Evolutionary conservation across 2,113 vertebrate genomes (phyloP).

Genomic region (Pitta sordida): DNA sequence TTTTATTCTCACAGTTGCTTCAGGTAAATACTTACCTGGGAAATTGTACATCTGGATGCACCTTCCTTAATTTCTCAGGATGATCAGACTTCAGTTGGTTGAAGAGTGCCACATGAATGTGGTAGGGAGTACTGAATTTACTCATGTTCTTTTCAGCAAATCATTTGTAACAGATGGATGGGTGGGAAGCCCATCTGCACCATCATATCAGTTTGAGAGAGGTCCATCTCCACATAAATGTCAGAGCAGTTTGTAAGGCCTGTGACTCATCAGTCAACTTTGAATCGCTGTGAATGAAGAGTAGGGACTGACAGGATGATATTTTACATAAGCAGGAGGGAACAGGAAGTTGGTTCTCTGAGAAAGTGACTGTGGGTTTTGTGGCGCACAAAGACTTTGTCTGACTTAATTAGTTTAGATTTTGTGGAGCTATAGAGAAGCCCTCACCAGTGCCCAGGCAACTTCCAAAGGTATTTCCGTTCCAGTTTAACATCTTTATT

Average conservation of each 20-base stretch:
- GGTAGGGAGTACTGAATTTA: conserved; percentile 12
- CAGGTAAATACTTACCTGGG: background rate
- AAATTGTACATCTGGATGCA: background rate
- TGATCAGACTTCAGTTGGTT: background rate
- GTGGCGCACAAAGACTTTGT: background rate
- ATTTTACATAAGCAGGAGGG: conserved; percentile 15
- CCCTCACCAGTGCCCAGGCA: background rate
- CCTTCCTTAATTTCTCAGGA: background rate
- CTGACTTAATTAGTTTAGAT: background rate
- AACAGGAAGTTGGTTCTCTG: conserved; percentile 11
- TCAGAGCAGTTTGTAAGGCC: conserved; percentile 45
- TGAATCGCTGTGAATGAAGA: conserved; percentile 46
- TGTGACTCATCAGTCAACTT: conserved; percentile 53
- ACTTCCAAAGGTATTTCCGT: background rate
- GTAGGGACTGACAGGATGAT: background rate
- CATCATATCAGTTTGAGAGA: conserved; percentile 11
- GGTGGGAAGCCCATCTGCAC: conserved; percentile 64
- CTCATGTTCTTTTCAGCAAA: conserved; percentile 4
- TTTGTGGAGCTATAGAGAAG: background rate
- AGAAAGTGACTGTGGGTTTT: background rate
- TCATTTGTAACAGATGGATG: conserved; percentile 46
- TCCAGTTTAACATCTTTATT: too few relatives aligned
- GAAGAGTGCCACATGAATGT: background rate
- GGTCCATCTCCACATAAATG: conserved; percentile 40
- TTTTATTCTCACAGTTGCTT: background rate